Base-by-base conservation (phyloP, 1,140 invertebrate species). In the Capitella teleta region DNA sequence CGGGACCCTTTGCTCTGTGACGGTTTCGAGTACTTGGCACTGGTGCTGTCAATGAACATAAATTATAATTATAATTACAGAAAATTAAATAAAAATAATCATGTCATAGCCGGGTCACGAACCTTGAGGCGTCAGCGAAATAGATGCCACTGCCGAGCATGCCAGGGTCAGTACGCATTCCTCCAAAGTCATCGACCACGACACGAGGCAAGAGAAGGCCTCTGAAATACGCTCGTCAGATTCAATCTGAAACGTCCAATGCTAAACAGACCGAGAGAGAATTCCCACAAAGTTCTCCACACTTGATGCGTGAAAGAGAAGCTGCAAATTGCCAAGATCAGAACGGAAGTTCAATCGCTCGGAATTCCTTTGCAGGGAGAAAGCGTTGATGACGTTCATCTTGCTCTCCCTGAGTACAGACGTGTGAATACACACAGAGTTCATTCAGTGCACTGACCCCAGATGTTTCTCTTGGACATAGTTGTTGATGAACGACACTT, bases 91-190 rank as follows among this genome's bases (percentile, higher is more conserved):
- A n/a, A 47, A 14, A 56, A 40, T 16, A 10, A 43, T 25, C 18
- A 21, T 18, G 21, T 21, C 2, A 26, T 28, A 10, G 5, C 38
- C 19, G 5, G 14, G 25, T 12, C 4, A 40, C 16, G 2, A 6
- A 5, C 44, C 66, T 62, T 62, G 63, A 12, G 61, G 56, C 25
- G 58, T 64, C 64, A 12, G 65, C 64, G 57, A 72, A 72, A 53
- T 72, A 72, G 16, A 72, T 66, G 28, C 70, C 70, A 52, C 56
- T 47, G 28, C 70, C 70, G 30, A 72, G 60, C 51, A 59, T 62
- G 34, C 69, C 67, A 32, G 58, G 58, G 57, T 72, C 67, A 24
- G 63, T 61, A 30, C 64, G 48, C 28, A 51, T 55, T 28, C 63
- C 62, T 25, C 67, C 66, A 46, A 55, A 60, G 23, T 69, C 63